Base-by-base conservation (phyloP, 2,797 vertebrate genomes). In the Bryconaethiops microstoma region DNA sequence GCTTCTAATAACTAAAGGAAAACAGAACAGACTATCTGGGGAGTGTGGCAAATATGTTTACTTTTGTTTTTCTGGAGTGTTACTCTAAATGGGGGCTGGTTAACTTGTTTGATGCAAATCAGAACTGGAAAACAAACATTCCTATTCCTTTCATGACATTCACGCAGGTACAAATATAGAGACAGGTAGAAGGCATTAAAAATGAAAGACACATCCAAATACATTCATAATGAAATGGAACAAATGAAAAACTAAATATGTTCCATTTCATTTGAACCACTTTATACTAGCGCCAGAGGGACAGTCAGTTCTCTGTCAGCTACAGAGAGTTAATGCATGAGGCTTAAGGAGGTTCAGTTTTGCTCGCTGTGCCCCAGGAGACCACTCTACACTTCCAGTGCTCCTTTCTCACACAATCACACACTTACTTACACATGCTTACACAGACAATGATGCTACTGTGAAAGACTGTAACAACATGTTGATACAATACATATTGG, bases 401-500 rank as follows among this genome's bases (percentile, higher is more conserved):
- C 14, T 35, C 29, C 21, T 35, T n/a, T 35, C 23, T 19, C 29
- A 57, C 12, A 16, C 4, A 8, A 16, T 29, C 70, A 40, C 29
- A 40, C 10, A 35, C 14, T 19, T 19, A 57, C 70, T 57, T 35
- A 74, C 50, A 72, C 6, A 39, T 29, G 16, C 8, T n/a, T 13
- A 59, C 71, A 57, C 9, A 40, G 2, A n/a, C 9, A 45, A 8
- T 45, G 39, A 62, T 60, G 55, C 72, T 45, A 45, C 55, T 60
- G 39, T 60, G 55, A 74, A 21, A 74, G 55, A 60, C 45, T 74
- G 42, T 40, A 74, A 59, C 55, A 74, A 59, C 55, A 60, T 60
- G 39, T 60, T 74, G 60, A 60, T 60, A 74, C 54, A 60, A 74
- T 60, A 39, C 14, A 60, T 74, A 60, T 70, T 76, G 45, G 21